Base-by-base conservation (phyloP, 2,797 vertebrate genomes). In the Lerista edwardsae region DNA sequence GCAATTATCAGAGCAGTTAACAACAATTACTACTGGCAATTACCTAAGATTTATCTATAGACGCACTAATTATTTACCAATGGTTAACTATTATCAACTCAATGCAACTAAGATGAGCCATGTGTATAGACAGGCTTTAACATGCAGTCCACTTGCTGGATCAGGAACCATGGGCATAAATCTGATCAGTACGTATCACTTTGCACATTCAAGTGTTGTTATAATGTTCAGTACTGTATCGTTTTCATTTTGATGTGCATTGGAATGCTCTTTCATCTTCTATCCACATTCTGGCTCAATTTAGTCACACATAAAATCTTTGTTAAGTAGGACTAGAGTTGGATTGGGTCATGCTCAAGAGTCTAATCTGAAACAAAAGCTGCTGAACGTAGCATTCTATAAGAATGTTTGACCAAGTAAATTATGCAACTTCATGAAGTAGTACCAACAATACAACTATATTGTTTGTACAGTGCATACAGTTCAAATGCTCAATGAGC, bases 11-110 rank as follows among this genome's bases (percentile, higher is more conserved):
- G 51, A 55, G 51, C 51, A 55, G 51, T 55, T 55, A 55, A 55
- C 51, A 3, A 55, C 51, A 55, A 55, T 55, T 55, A 97, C 96
- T 96, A 96, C 92, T 90, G 97, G 96, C 96, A 91, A 90, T 93
- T 15, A 90, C 94, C 96, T 96, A 97, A 95, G 84, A 95, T 93
- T 94, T 95, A 95, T 95, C 92, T 93, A 80, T 86, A 84, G 62
- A 87, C 87, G 83, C 87, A 94, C 79, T 88, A 93, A 88, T 92
- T 90, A 90, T 93, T 93, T 90, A 92, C 44, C 44, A 47, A 47
- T 11, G 5, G 44, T 47, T 92, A 89, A 75, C 82, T 10, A 31
- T 65, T 91, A 93, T 51, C 67, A 55, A 39, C 27, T 4, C 51
- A 47, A 34, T 21, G 25, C 15, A 79, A 6, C 21, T 36, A 68